Base-by-base conservation (phyloP, 2,797 vertebrate genomes). In the Etheostoma perlongum region DNA sequence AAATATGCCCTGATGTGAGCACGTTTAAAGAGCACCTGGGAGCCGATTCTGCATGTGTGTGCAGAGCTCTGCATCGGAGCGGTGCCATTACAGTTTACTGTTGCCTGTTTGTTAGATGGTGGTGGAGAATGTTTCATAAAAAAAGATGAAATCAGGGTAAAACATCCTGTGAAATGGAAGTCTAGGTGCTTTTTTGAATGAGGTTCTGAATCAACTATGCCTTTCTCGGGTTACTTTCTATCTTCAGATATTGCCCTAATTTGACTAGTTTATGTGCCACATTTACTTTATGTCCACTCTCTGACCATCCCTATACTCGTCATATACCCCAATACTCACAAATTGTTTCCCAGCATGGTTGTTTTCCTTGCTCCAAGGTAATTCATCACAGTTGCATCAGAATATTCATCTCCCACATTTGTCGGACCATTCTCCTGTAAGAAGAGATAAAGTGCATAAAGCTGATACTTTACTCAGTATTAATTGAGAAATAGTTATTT, bases 401-500 rank as follows among this genome's bases (percentile, higher is more conserved):
- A 98, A 58, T 95, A 87, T 87, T 98, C 97, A 2, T 99, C 98
- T 0, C 98, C 98, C 76, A 99, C 98, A 87, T 97, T 96, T 59
- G 98, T 99, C 66, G 98, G 98, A 8, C 98, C 98, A 0, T 83
- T 96, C 87, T 99, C 98, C 98, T 99, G 94, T 70, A 93, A 87
- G 52, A 88, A 86, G 18, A 5, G 60, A 58, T 69, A 7, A 44
- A 25, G 14, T 15, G 27, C 8, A 62, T 13, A 64, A 57, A 78
- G 30, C 13, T 51, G 2, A 60, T 4, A 27, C 13, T 51, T 13
- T 53, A 4, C 33, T 67, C 66, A 27, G 27, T 10, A 52, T 18
- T 4, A 23, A 49, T 9, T 27, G 18, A 7, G 3, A 57, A 23
- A 60, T 47, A 0, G 15, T 25, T 51, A 33, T 57, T 49, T 48